phyloP scores from a whole-genome alignment of 2,797 vertebrate genomes.

The Paratrypauchen microcephalus region DNA sequence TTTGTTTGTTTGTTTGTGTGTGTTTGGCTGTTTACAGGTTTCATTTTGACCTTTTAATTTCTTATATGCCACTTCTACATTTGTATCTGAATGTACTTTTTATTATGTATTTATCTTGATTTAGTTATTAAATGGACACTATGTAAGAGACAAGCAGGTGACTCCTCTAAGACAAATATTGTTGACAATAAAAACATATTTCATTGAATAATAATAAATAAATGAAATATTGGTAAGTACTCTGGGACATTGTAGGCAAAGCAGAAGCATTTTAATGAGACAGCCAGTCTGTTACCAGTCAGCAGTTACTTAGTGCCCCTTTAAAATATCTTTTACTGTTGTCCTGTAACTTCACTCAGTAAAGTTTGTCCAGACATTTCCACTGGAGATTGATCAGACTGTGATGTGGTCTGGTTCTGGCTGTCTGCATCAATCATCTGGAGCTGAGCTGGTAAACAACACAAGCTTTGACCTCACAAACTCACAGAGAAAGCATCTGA shows the following conservation, averaged over 20 bases:
- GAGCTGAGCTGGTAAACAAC: constrained; percentile 41
- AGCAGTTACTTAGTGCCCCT: neutral
- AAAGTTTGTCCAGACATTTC: constrained; percentile 26
- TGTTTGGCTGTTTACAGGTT: neutral
- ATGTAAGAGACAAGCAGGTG: neutral
- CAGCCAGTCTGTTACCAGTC: no score
- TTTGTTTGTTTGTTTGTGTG: no score
- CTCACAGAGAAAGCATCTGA: constrained; percentile 50
- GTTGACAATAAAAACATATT: neutral
- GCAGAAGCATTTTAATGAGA: neutral
- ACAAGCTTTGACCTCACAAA: constrained; percentile 28
- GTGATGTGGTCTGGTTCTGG: constrained; percentile 40
- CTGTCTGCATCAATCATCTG: constrained; percentile 50
- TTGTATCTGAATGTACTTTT: no score
- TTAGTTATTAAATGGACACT: neutral
- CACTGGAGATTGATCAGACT: constrained; percentile 39
- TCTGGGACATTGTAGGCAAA: neutral
- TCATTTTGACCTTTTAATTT: no score
- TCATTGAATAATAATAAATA: neutral
- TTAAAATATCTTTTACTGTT: neutral
- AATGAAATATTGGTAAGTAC: no score
- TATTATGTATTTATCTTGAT: no score
- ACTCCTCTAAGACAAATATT: neutral
- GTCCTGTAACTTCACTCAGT: constrained; percentile 15
- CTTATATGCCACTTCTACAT: no score